Conservation (phyloP, 2,113 vertebrate genomes). For the Philantomba maxwellii region DNA sequence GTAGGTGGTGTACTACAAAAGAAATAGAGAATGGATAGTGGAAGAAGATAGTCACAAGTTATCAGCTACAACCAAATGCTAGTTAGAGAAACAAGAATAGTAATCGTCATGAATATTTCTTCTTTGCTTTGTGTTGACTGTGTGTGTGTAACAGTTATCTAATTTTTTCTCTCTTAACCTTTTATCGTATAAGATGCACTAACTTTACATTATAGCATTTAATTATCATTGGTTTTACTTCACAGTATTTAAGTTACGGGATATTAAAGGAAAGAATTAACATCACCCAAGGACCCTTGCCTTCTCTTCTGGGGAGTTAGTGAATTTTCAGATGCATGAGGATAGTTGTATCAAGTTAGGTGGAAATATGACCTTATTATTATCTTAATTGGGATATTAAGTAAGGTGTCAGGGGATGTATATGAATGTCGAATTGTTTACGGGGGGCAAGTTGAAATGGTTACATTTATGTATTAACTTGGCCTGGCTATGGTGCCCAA, state of each 20-base stretch:
- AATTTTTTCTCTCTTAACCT: neutral
- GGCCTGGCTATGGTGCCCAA: neutral
- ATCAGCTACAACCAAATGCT: neutral
- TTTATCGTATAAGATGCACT: neutral
- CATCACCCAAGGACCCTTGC: neutral
- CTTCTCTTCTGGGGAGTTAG: neutral
- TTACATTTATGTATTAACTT: neutral
- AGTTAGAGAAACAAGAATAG: neutral
- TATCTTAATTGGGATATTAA: neutral
- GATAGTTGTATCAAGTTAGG: neutral
- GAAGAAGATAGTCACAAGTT: neutral
- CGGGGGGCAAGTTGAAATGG: neutral
- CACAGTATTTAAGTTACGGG: neutral
- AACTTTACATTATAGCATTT: neutral
- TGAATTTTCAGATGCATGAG: neutral
- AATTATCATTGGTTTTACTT: neutral
- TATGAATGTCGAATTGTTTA: neutral
- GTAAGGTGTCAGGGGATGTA: neutral
- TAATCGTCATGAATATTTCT: neutral
- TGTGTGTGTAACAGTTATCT: neutral
- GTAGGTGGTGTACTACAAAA: neutral
- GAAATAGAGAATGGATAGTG: neutral
- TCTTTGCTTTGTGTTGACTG: neutral
- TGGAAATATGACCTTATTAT: neutral
- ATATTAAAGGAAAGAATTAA: neutral